Evolutionary conservation across 2,888 invertebrate genomes (phyloP).

Genomic region (Erebia epiphron): DNA sequence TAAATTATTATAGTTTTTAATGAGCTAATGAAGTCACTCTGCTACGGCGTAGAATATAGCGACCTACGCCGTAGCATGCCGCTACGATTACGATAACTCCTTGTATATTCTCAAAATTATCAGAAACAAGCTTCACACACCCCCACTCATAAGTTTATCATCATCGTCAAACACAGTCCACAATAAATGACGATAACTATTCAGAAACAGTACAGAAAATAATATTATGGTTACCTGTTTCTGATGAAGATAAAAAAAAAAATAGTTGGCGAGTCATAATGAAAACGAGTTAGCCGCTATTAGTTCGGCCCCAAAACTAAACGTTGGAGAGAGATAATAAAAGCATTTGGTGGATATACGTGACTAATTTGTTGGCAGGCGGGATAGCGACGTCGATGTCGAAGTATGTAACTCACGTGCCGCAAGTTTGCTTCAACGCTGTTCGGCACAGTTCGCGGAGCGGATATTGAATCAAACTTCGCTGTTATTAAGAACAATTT

Average conservation of each 20-base stretch:
- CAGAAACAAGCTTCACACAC: too few species aligned
- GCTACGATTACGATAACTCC: background rate
- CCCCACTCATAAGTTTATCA: too few species aligned
- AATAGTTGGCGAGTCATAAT: background rate
- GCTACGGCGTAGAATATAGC: background rate
- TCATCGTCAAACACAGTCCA: too few species aligned
- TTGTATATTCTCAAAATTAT: background rate
- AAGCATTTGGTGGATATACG: constrained; percentile 60
- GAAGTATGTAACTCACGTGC: constrained; percentile 73
- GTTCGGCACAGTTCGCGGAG: constrained; percentile 54
- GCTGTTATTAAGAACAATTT: constrained; percentile 38
- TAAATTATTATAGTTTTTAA: too few species aligned
- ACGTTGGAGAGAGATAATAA: constrained; percentile 32
- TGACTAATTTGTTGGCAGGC: constrained; percentile 75
- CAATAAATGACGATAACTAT: background rate
- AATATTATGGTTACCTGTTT: background rate
- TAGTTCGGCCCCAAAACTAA: constrained; percentile 28
- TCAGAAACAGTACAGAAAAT: background rate
- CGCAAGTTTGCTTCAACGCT: constrained; percentile 74
- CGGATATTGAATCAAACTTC: constrained; percentile 68
- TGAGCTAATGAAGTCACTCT: too few species aligned
- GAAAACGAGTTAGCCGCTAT: constrained; percentile 14
- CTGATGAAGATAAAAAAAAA: background rate
- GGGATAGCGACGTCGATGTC: constrained; percentile 56
- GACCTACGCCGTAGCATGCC: background rate